These are phyloP conservation scores for Acronicta alni DNA, from an alignment of 2,888 invertebrate genomes.

Conservation along the genomic window DNA sequence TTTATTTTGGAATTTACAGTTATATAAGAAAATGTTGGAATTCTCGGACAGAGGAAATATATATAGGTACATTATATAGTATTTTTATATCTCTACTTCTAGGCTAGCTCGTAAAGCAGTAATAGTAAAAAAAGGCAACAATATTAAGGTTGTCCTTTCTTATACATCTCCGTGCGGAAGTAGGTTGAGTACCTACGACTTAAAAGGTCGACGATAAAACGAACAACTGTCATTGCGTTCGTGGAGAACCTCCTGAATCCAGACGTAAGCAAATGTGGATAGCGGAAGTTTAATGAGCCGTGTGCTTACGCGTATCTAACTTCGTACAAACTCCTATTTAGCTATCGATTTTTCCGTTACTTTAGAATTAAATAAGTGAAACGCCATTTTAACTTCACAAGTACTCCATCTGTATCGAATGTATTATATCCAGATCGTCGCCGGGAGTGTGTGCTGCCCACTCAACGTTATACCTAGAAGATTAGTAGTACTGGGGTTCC, in stretches of 20 bases:
- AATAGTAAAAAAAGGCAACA: slow-evolving; percentile 49
- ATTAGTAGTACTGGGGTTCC: not conserved
- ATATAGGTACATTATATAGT: not conserved
- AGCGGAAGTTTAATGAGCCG: slow-evolving; percentile 80
- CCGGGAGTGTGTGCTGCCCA: not conserved
- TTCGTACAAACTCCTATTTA: slow-evolving; percentile 70
- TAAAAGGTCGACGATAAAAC: slow-evolving; percentile 77
- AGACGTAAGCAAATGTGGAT: slow-evolving; percentile 80
- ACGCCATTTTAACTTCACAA: slow-evolving; percentile 60
- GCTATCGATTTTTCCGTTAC: slow-evolving; percentile 67
- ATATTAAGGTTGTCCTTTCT: slow-evolving; percentile 51
- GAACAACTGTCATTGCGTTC: slow-evolving; percentile 77
- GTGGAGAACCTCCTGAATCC: slow-evolving; percentile 69
- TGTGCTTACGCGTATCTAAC: slow-evolving; percentile 71
- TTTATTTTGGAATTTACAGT: not conserved
- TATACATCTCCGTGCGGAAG: slow-evolving; percentile 56
- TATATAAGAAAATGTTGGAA: slow-evolving; percentile 2
- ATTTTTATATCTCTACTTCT: slow-evolving; percentile 31
- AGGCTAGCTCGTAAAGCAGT: slow-evolving; percentile 36
- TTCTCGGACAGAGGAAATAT: slow-evolving; percentile 1
- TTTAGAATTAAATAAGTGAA: slow-evolving; percentile 68
- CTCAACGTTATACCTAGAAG: slow-evolving; percentile 10
- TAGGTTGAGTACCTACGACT: slow-evolving; percentile 66
- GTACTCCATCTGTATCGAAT: slow-evolving; percentile 50
- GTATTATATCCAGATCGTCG: slow-evolving; percentile 40